Percentiles rank a stretch among this genome's conserved stretches.
Conservation (phyloP, 2,888 invertebrate species). For the Drosophila birchii region DNA sequence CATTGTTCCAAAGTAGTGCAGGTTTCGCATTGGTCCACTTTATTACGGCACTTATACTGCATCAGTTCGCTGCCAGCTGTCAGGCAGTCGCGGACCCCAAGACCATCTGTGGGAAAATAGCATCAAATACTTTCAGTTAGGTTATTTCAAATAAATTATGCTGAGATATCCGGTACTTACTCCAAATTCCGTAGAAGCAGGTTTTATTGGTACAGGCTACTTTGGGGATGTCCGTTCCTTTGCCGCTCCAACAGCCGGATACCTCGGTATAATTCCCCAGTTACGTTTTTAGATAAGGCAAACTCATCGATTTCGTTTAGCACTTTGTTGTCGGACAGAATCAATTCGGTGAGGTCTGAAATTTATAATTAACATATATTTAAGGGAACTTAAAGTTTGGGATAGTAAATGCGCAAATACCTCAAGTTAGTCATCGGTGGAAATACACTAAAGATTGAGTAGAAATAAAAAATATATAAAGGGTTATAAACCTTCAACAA, state of each 20-base stretch:
- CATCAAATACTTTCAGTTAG: no score
- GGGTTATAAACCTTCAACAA: no score
- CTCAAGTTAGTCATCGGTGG: constrained; percentile 87
- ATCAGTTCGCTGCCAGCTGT: constrained; percentile 57
- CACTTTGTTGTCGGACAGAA: constrained; percentile 88
- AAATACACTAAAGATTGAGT: constrained; percentile 86
- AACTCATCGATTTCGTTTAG: constrained; percentile 87
- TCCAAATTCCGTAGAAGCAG: constrained; percentile 55
- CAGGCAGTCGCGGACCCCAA: constrained; percentile 78
- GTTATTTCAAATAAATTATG: not conserved
- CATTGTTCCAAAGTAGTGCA: constrained; percentile 71
- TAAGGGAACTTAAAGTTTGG: not conserved
- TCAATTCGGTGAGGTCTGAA: constrained; percentile 86
- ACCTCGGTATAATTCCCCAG: constrained; percentile 84
- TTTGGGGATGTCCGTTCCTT: rapidly evolving
- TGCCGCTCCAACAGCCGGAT: constrained; percentile 10
- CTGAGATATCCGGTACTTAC: constrained; percentile 48
- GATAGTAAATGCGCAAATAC: constrained; percentile 87
- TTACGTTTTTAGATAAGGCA: constrained; percentile 86
- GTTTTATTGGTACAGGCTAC: not conserved
- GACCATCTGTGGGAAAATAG: constrained; percentile 38
- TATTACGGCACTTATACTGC: constrained; percentile 57
- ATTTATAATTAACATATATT: not conserved
- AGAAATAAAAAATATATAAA: not conserved
- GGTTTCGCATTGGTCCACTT: constrained; percentile 30